phyloP scores from a whole-genome alignment of 53 echinoderm and acorn worm genomes.

The Apostichopus leukothele region DNA sequence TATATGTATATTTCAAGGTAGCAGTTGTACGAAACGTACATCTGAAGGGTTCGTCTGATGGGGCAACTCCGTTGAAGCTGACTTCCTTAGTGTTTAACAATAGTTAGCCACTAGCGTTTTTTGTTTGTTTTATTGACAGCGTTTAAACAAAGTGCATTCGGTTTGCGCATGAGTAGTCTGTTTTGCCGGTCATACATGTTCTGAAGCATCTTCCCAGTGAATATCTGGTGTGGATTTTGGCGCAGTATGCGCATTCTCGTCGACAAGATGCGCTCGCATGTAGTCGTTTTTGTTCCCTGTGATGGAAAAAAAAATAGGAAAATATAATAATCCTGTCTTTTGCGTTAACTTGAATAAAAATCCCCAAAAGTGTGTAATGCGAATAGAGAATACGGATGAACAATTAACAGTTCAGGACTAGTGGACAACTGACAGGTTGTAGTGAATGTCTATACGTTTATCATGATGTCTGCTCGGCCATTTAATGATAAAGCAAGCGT shows the following conservation, averaged over 20 bases:
- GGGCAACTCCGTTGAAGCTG: too few species aligned
- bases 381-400: too few species aligned
- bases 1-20: neutral
- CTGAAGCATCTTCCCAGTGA: conserved; percentile 5
- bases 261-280: neutral
- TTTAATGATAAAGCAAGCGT: too few species aligned
- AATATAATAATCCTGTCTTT: too few species aligned
- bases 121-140: neutral
- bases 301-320: neutral
- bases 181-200: conserved; percentile 2
- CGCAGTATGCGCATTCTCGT: neutral
- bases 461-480: too few species aligned
- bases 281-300: neutral
- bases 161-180: neutral
- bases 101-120: too few species aligned
- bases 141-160: conserved; percentile 9
- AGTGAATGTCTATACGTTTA: too few species aligned
- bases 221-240: conserved; percentile 14
- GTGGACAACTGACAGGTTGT: too few species aligned
- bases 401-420: too few species aligned
- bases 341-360: too few species aligned
- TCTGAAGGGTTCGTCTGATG: neutral
- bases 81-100: too few species aligned
- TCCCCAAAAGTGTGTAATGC: too few species aligned
- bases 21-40: neutral